Percentiles rank a stretch among this genome's conserved stretches.
phyloP scores from a whole-genome alignment of 2,797 vertebrate species.

The Anguilla megastoma region DNA sequence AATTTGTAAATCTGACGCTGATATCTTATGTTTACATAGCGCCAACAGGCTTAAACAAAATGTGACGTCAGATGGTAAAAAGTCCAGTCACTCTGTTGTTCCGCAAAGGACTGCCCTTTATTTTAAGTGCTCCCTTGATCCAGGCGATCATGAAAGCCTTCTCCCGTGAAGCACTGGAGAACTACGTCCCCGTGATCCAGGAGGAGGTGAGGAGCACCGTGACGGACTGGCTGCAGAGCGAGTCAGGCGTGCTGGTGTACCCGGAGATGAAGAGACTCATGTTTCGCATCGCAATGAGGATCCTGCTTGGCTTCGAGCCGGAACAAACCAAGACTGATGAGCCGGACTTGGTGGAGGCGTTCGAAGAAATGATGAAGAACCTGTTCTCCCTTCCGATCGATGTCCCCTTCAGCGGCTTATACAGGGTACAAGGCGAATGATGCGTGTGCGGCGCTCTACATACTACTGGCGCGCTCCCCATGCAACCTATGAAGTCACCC shows the following conservation, averaged over 20 bases:
- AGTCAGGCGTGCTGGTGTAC: slow-evolving; percentile 85
- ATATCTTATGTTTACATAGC: not conserved
- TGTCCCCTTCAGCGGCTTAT: slow-evolving; percentile 93
- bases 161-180: slow-evolving; percentile 86
- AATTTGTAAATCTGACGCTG: not conserved
- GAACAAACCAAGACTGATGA: slow-evolving; percentile 77
- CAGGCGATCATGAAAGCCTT: slow-evolving; percentile 94
- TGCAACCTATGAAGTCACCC: not conserved
- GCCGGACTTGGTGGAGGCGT: slow-evolving; percentile 88
- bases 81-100: not conserved
- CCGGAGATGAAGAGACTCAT: slow-evolving; percentile 94
- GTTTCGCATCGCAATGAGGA: slow-evolving; percentile 96
- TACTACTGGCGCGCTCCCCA: not conserved
- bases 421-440: slow-evolving; percentile 77
- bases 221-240: slow-evolving; percentile 74
- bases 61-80: not conserved
- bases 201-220: slow-evolving; percentile 83
- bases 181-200: slow-evolving; percentile 89
- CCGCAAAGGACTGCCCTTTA: not conserved
- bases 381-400: slow-evolving; percentile 97
- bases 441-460: not conserved
- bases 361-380: slow-evolving; percentile 97
- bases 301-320: slow-evolving; percentile 89
- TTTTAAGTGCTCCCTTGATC: not conserved
- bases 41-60: not conserved